Base-by-base conservation (phyloP, 2,888 invertebrate species). In the Dendrolimus pini region DNA sequence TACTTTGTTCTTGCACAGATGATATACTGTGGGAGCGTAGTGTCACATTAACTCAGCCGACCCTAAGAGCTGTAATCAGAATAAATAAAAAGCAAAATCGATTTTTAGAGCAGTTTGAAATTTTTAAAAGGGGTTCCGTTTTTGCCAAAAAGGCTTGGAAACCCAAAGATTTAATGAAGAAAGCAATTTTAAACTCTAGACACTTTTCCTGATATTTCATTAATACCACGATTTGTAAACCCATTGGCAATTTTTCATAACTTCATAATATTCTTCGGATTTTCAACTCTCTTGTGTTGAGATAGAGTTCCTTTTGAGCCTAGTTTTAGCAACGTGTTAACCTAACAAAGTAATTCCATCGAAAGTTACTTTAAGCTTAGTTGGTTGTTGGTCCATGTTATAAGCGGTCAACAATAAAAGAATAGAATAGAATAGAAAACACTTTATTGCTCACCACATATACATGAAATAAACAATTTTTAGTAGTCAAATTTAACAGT, bases 321-420 rank as follows among this genome's bases (percentile, higher is more conserved):
- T 9, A 42, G 10, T 7, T 12, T 54, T 30, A 59, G 60, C 61
- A 59, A 62, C 67, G 56, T 56, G 62, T 68, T 60, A 64, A 69
- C 69, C 65, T 67, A 60, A 64, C 68, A 67, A 72, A 71, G 71
- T 72, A 71, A 73, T 73, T 73, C 65, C 69, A 67, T 68, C 68
- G 67, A 67, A 65, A 61, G 62, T 63, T 59, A 67, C 64, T 63
- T 68, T 65, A 65, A 58, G 64, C 64, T 60, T 61, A 62, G 57
- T 64, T 59, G 62, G 58, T 65, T 60, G 30, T 66, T 58, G 61
- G 60, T 60, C 3, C 54, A 63, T 69, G 55, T 56, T 9, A 7
- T 52, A 58, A 57, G 47, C 10, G 9, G 41, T 13, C 30, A 56
- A 42, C 55, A 55, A 55, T 53, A 12, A 47, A 12, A 9, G 47